Base-by-base conservation (phyloP, 1,140 invertebrate genomes). In the Camponotus vicinus region DNA sequence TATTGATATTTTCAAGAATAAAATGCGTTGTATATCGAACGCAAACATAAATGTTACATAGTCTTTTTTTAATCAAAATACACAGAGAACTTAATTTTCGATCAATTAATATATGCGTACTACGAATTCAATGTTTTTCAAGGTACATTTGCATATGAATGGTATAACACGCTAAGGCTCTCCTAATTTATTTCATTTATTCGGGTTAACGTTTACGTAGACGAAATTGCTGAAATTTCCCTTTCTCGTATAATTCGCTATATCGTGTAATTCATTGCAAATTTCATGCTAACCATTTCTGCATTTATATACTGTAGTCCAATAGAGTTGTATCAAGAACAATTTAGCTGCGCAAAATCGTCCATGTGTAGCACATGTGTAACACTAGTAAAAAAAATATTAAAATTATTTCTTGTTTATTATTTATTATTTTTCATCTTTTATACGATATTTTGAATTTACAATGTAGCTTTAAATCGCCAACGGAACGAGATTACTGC, bases 201-300 rank as follows among this genome's bases (percentile, higher is more conserved):
- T 73, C 69, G 69, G 40, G 45, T 75, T 83, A 82, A 82, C 37
- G 67, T 71, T 52, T 52, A 37, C 42, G 69, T 52, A 45, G 37
- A 73, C 67, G 55, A 66, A 82, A 69, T 70, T 70, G 45, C 77
- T 82, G 55, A 82, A 82, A 82, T 82, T 82, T 82, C 67, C 40
- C 67, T 82, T 82, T 82, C 67, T 27, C 67, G 66, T 82, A 61
- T 73, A 27, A 82, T 82, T 82, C 55, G 69, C 67, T 73, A 61
- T 45, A 73, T 55, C 79, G 27, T 55, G 52, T 82, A 82, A 82
- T 82, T 57, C 67, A 82, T 55, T 61, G 67, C 79, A 37, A 57
- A 61, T 82, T 73, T 82, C 79, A 27, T 82, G 79, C 69, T 27
- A 49, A 21, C 55, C 52, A 80, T 73, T 73, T 73, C 67, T 52